Conservation (phyloP, 2,888 invertebrate genomes). For the Phaonia tiefii region DNA sequence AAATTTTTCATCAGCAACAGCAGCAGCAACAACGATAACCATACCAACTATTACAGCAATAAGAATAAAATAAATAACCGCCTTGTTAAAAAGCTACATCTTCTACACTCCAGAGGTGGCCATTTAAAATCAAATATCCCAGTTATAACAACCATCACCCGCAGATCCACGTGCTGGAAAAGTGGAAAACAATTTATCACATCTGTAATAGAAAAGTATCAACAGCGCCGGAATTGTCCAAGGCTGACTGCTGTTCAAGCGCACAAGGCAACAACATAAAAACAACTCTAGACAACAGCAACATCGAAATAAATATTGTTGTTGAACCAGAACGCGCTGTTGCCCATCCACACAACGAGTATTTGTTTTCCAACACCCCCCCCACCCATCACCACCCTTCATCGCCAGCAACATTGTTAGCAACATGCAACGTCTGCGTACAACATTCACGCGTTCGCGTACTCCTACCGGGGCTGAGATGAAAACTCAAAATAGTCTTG, state of each 20-base stretch:
- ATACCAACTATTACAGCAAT: constrained; percentile 21
- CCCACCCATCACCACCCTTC: constrained; percentile 40
- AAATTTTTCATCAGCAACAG: constrained; percentile 35
- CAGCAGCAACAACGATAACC: constrained; percentile 51
- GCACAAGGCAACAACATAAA: not conserved
- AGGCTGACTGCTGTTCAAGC: not conserved
- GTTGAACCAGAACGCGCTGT: not conserved
- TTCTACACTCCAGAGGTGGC: not conserved
- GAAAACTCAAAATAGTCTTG: constrained; percentile 95
- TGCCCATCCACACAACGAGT: not conserved
- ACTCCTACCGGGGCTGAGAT: constrained; percentile 94
- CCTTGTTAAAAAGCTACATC: constrained; percentile 10
- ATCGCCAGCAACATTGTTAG: not conserved
- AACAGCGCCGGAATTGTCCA: not conserved
- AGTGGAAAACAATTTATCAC: constrained; percentile 22
- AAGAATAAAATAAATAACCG: constrained; percentile 35
- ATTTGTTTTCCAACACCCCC: not conserved
- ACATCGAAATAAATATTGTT: constrained; percentile 3
- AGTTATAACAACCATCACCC: too few species aligned
- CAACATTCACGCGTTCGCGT: constrained; percentile 92
- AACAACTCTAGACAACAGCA: constrained; percentile 46
- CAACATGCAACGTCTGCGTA: constrained; percentile 84
- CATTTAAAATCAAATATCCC: not conserved
- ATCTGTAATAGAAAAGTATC: not conserved
- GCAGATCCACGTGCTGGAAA: constrained; percentile 12